A percentile compares a stretch with the other conserved stretches of the same genome.
Conservation (phyloP, 2,888 invertebrate genomes). For the Ophioninae sp. region DNA sequence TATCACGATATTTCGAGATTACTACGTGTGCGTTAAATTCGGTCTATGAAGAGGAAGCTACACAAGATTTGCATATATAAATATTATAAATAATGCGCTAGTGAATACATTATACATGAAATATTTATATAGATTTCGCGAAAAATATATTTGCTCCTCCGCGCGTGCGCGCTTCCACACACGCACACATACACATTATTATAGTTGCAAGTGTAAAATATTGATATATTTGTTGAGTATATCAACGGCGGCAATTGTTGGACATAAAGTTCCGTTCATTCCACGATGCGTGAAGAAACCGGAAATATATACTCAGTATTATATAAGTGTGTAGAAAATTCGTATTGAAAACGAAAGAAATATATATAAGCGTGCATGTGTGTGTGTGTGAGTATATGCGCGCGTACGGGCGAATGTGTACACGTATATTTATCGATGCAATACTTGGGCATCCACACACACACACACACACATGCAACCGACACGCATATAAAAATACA, state of each 20-base stretch:
- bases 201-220: not conserved
- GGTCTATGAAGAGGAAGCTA: not conserved
- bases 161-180: not conserved
- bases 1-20: not conserved
- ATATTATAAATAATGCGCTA: slow-evolving; percentile 63
- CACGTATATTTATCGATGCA: not conserved
- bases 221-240: not conserved
- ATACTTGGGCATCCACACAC: not conserved
- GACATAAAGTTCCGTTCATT: not conserved
- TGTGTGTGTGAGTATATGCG: not conserved
- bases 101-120: slow-evolving; percentile 65
- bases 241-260: not conserved
- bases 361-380: not conserved
- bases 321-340: not conserved
- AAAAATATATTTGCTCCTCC: slow-evolving; percentile 60
- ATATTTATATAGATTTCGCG: slow-evolving; percentile 58
- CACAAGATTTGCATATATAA: slow-evolving; percentile 44
- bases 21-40: not conserved
- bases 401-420: not conserved
- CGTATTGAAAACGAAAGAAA: not conserved
- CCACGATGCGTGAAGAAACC: not conserved
- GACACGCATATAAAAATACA: too few species aligned
- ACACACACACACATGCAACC: not conserved
- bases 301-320: not conserved
- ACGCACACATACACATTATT: not conserved